Evolutionary conservation across 92 coral and sea anemone genomes (phyloP).

Genomic region (Siderastrea siderea): DNA sequence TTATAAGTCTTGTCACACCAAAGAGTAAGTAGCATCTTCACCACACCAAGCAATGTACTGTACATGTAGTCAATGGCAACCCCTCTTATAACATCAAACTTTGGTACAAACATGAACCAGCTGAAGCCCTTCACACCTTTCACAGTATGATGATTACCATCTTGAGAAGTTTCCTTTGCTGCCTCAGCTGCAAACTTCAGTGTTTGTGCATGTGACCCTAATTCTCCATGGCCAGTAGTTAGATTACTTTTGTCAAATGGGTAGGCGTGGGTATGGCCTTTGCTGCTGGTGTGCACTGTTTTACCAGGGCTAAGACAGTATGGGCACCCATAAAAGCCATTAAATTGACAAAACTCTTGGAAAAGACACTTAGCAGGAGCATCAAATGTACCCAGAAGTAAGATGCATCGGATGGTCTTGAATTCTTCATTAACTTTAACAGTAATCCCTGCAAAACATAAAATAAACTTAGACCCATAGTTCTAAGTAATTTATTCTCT

Average conservation of each 20-base stretch:
- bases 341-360: slow-evolving; percentile 66
- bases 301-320: slow-evolving; percentile 64
- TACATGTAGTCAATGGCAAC: slow-evolving; percentile 78
- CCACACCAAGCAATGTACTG: slow-evolving; percentile 64
- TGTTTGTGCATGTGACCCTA: slow-evolving; percentile 64
- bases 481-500: too few relatives aligned
- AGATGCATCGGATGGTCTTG: slow-evolving; percentile 43
- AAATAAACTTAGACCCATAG: background rate
- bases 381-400: slow-evolving; percentile 70
- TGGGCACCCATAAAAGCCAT: slow-evolving; percentile 70
- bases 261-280: slow-evolving; percentile 64
- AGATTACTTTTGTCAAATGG: slow-evolving; percentile 45
- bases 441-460: slow-evolving; percentile 34
- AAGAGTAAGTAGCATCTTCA: slow-evolving; percentile 60
- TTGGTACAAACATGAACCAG: slow-evolving; percentile 60
- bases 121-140: slow-evolving; percentile 69
- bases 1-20: slow-evolving; percentile 58
- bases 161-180: slow-evolving; percentile 31
- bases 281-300: slow-evolving; percentile 60
- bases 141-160: slow-evolving; percentile 23
- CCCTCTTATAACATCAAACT: slow-evolving; percentile 64
- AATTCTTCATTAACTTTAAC: slow-evolving; percentile 6
- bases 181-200: slow-evolving; percentile 58
- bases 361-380: slow-evolving; percentile 74
- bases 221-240: slow-evolving; percentile 52